Percentiles rank a stretch among this genome's conserved stretches.
Conservation (phyloP, 2,888 invertebrate genomes). For the Tiliacea citrago region DNA sequence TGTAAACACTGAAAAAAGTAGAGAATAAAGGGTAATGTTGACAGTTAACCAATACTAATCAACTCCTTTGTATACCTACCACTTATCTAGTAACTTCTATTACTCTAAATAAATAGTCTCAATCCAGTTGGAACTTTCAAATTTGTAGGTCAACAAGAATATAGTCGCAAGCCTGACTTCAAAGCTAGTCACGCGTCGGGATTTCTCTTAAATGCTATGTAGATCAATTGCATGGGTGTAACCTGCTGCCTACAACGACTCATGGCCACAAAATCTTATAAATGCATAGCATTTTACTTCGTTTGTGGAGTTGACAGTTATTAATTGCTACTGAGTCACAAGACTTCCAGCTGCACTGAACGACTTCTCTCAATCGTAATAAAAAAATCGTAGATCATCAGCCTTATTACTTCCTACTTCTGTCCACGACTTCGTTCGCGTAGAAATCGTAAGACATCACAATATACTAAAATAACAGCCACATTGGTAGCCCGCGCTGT, state of each 20-base stretch:
- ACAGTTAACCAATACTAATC: not conserved
- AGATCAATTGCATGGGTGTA: conserved; percentile 42
- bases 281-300: conserved; percentile 13
- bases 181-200: conserved; percentile 47
- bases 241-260: conserved; percentile 9
- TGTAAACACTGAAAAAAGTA: not conserved
- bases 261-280: conserved; percentile 25
- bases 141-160: conserved; percentile 59
- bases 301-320: not conserved
- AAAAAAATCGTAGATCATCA: not conserved
- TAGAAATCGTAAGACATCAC: too few relatives aligned
- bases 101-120: conserved; percentile 15
- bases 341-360: not conserved
- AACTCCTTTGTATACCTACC: not conserved
- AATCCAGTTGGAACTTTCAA: conserved; percentile 38
- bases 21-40: not conserved
- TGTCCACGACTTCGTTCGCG: too few relatives aligned
- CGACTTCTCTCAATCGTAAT: not conserved
- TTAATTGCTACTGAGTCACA: not conserved
- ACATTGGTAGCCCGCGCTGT: too few relatives aligned
- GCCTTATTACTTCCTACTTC: not conserved
- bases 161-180: conserved; percentile 27
- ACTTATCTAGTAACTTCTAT: not conserved
- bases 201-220: conserved; percentile 44
- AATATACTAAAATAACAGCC: too few relatives aligned